These are phyloP conservation scores for Diachrysia chrysitis DNA, from an alignment of 2,888 invertebrate species.

Conservation along the genomic window DNA sequence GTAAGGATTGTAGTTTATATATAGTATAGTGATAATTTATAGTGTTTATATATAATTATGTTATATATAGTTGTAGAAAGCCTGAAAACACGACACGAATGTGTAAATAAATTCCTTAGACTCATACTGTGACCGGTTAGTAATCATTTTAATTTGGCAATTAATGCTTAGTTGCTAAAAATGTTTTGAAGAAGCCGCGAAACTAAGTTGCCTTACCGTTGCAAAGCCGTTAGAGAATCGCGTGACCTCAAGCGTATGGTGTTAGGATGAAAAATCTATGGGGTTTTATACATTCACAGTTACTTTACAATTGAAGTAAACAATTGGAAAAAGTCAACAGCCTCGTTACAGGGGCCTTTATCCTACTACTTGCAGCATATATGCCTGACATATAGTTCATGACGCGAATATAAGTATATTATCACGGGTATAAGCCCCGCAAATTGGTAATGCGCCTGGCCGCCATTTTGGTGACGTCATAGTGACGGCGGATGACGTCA, in stretches of 20 bases:
- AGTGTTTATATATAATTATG: too few species aligned
- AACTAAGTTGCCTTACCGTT: conserved; percentile 42
- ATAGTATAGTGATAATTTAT: too few species aligned
- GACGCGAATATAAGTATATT: too few species aligned
- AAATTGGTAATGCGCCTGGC: too few species aligned
- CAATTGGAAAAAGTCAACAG: neutral
- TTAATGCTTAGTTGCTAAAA: conserved; percentile 28
- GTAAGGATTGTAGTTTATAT: conserved; percentile 17
- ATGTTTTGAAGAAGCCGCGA: conserved; percentile 23
- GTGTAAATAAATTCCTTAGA: conserved; percentile 48
- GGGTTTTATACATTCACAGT: conserved; percentile 1
- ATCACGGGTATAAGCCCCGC: too few species aligned
- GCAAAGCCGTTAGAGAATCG: conserved; percentile 48
- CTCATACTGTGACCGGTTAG: conserved; percentile 29
- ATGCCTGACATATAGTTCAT: neutral
- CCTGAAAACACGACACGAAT: conserved; percentile 31
- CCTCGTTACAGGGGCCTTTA: neutral
- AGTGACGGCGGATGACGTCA: too few species aligned
- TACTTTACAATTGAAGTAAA: neutral
- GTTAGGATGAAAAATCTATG: neutral
- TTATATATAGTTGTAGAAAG: conserved; percentile 43
- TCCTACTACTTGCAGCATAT: neutral
- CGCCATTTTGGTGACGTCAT: too few species aligned
- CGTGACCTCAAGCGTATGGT: conserved; percentile 37
- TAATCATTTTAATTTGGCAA: conserved; percentile 41